A percentile compares a stretch with the other conserved stretches of the same genome.
Evolutionary conservation across 2,888 invertebrate species (phyloP).

Genomic region (Tipula confusa): DNA sequence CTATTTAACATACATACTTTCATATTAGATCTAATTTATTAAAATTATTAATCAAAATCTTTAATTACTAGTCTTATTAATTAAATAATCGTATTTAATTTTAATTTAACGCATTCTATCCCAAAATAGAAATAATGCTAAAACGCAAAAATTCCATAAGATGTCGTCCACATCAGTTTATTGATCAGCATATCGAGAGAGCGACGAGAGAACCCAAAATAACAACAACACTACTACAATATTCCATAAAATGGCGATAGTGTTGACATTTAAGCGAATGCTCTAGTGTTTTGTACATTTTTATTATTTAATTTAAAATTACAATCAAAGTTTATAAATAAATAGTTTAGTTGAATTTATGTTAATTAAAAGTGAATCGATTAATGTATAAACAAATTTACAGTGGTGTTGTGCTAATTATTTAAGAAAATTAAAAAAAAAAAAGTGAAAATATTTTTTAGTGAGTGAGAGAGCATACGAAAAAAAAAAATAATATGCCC

Average conservation of each 20-base stretch:
- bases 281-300: background rate
- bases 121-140: background rate
- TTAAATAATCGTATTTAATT: background rate
- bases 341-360: background rate
- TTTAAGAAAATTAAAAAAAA: background rate
- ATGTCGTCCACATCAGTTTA: background rate
- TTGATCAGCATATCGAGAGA: background rate
- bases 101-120: background rate
- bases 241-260: slow-evolving; percentile 17
- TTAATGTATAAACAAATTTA: background rate
- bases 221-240: background rate
- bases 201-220: background rate
- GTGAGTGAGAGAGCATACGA: background rate
- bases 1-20: background rate
- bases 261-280: background rate
- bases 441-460: slow-evolving; percentile 4
- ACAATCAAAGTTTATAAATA: background rate
- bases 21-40: background rate
- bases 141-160: background rate
- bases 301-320: background rate
- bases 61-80: too few species aligned
- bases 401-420: background rate
- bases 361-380: background rate
- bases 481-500: background rate
- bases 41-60: background rate